Base-by-base conservation (phyloP, 2,888 invertebrate genomes). In the Oegoconia quadripuncta region DNA sequence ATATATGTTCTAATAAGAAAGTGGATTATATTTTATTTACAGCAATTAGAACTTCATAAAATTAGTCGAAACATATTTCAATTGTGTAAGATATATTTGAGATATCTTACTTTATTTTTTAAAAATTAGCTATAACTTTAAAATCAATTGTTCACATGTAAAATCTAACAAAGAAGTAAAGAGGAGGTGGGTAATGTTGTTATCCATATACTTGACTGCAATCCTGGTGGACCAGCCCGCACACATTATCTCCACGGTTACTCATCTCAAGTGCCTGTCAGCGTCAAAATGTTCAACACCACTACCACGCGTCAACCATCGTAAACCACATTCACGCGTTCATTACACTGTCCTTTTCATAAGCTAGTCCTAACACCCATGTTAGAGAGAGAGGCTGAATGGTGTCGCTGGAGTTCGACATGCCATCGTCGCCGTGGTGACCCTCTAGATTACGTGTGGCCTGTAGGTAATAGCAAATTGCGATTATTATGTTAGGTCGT, bases 401-500 rank as follows among this genome's bases (percentile, higher is more conserved):
- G 9, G 12, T 18, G 26, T 14, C 17, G 26, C 6, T 7, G 11
- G 22, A 27, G 12, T 23, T 13, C 2, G n/a, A 12, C 9, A 17
- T 23, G 37, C 12, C 16, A 26, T 7, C 26, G 18, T 32, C 17
- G 15, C 43, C 45, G 36, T 33, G 41, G 45, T 37, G 39, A 39
- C 36, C 46, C 42, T 48, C 50, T 46, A 51, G 45, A 52, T 46
- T 49, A 50, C 54, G 55, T 63, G 63, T 62, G 58, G 63, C 64
- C 64, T 55, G 57, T 63, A 57, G 61, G 58, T 59, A 56, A 61
- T 50, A 54, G 58, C 55, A 68, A 59, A 71, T 72, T 67, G 69
- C 64, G 64, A 70, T 72, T 64, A 73, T 67, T 70, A 72, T 56
- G 64, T 68, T 63, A 59, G 48, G 46, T 42, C 46, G 50, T 66